A percentile compares a stretch with the other conserved stretches of the same genome.
phyloP scores from a whole-genome alignment of 1,140 invertebrate species.

The Aphidius ervi region DNA sequence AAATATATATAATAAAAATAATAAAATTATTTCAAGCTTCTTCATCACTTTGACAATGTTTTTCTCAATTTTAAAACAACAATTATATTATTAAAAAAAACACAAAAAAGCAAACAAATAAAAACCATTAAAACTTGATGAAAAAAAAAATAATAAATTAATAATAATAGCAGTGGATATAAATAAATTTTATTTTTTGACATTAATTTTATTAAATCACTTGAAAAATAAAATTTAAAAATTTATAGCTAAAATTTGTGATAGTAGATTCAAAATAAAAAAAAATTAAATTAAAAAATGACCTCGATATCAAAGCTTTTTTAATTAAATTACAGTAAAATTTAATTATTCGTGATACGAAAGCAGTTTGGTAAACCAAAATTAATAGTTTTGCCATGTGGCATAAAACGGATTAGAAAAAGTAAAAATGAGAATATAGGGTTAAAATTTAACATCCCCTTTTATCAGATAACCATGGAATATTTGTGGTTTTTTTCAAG shows the following conservation, averaged over 20 bases:
- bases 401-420: conserved; percentile 29
- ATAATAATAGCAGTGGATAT: no score
- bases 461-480: conserved; percentile 28
- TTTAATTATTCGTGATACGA: conserved; percentile 18
- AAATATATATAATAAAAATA: background rate
- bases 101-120: no score
- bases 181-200: no score
- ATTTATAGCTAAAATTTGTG: no score
- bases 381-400: conserved; percentile 45
- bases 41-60: background rate
- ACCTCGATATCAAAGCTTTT: background rate
- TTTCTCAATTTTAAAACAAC: background rate
- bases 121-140: no score
- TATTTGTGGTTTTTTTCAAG: conserved; percentile 28
- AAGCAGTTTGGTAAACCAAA: conserved; percentile 34
- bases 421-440: background rate
- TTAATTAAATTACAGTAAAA: conserved; percentile 1
- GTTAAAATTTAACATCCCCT: no score
- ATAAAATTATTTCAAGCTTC: background rate
- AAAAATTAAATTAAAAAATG: background rate
- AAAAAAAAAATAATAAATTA: no score
- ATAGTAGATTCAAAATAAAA: no score
- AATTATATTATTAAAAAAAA: background rate
- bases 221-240: no score
- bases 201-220: no score